Evolutionary conservation across 2,888 invertebrate species (phyloP).

Genomic region (Bombylius discolor): DNA sequence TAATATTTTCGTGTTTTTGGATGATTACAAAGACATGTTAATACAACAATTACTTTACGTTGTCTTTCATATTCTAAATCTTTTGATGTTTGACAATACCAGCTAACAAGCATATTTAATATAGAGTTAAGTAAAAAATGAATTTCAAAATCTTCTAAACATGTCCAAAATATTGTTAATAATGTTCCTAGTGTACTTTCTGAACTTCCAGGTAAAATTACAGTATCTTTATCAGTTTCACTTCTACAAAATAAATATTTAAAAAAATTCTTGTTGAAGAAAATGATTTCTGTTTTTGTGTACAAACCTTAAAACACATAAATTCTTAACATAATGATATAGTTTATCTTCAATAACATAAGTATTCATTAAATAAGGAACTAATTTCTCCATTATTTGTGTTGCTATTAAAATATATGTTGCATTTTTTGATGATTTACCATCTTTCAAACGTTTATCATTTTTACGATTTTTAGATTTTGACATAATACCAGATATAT

Average conservation of each 20-base stretch:
- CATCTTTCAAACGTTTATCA: constrained; percentile 6
- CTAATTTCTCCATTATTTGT: constrained; percentile 46
- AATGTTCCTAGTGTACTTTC: constrained; percentile 28
- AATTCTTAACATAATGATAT: constrained; percentile 37
- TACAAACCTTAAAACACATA: constrained; percentile 22
- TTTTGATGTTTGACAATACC: constrained; percentile 27
- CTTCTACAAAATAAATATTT: constrained; percentile 11
- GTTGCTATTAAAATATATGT: constrained; percentile 43
- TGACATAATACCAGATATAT: constrained; percentile 28
- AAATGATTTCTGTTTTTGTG: not conserved
- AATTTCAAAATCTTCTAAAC: constrained; percentile 31
- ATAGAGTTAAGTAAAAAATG: constrained; percentile 28
- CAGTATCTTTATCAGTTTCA: constrained; percentile 23
- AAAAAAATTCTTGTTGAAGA: not conserved
- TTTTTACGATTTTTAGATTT: constrained; percentile 21
- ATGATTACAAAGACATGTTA: constrained; percentile 40
- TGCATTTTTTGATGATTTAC: constrained; percentile 34
- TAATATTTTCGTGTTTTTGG: constrained; percentile 39
- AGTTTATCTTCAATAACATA: constrained; percentile 60
- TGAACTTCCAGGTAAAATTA: constrained; percentile 21
- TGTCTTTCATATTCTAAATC: constrained; percentile 35
- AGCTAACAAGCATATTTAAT: constrained; percentile 25
- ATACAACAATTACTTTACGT: constrained; percentile 35
- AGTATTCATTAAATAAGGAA: constrained; percentile 45
- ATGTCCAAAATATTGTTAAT: constrained; percentile 32